phyloP scores from a whole-genome alignment of 2,113 vertebrate species.

The Cebidichthys violaceus region DNA sequence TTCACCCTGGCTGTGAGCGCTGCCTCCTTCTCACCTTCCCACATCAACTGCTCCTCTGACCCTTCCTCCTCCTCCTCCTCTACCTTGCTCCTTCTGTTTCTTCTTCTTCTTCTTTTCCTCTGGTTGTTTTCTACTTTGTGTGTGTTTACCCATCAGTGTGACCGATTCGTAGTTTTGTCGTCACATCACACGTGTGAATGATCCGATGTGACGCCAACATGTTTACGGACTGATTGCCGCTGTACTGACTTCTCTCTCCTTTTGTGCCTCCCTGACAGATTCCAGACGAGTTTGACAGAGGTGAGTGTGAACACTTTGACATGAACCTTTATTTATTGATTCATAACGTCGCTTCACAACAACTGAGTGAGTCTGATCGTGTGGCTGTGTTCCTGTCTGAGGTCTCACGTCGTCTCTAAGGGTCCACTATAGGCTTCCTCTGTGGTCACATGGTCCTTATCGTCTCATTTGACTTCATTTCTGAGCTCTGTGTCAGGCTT shows the following conservation, averaged over 20 bases:
- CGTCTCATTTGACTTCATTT: too few relatives aligned
- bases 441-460: neutral
- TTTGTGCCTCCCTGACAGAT: slow-evolving; percentile 81
- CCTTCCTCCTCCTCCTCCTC: neutral
- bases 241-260: slow-evolving; percentile 20
- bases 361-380: neutral
- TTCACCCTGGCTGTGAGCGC: neutral
- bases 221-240: slow-evolving; percentile 8
- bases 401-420: too few relatives aligned
- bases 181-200: neutral
- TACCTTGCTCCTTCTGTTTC: neutral
- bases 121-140: too few relatives aligned
- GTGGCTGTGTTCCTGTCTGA: neutral
- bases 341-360: neutral
- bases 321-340: neutral
- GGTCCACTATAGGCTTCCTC: too few relatives aligned
- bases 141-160: too few relatives aligned
- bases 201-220: neutral
- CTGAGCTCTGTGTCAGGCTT: too few relatives aligned
- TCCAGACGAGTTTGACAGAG: slow-evolving; percentile 92
- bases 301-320: slow-evolving; percentile 82
- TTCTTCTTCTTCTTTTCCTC: neutral
- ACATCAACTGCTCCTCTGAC: neutral
- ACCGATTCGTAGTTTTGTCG: neutral
- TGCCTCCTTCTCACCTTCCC: neutral